Base-by-base conservation (phyloP, 2,888 invertebrate species). In the Oxytorus armatus region DNA sequence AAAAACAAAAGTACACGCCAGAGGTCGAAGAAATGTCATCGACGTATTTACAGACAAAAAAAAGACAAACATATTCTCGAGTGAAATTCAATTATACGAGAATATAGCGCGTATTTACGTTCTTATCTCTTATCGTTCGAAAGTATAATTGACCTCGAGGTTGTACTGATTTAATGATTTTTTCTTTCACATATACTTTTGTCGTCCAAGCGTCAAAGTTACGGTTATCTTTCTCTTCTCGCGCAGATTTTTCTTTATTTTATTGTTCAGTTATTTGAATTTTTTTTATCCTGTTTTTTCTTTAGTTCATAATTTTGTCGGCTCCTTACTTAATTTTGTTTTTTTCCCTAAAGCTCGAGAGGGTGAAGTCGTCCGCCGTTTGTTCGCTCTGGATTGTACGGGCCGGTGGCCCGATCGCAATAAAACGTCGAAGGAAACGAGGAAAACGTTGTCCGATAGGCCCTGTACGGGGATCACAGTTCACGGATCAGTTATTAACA, bases 371-470 rank as follows among this genome's bases (percentile, higher is more conserved):
- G 76, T 83, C 84, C 84, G 73, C 80, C 80, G 82, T 83, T 77
- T 69, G 80, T 73, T 84, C 79, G 77, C 77, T 84, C 83, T 78
- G 77, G 85, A 69, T 79, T 74, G 81, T 75, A 82, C 74, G 80
- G 78, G 66, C 51, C 74, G 70, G 82, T 69, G 18, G 82, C 79
- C 57, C 84, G 80, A 69, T 82, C 80, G 75, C 81, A 86, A 82
- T 84, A 82, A 83, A 75, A 82, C 77, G 82, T 82, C 75, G 84
- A 78, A 77, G 83, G 81, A 83, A 75, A 82, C 77, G 82, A 83
- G 77, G 84, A 78, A 77, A 84, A 82, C 82, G 84, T 77, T 73
- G 85, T 84, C 80, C 83, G 84, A 84, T 83, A 86, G 59, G 82
- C 80, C 82, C 82, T 85, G 79, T 75, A 84, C 78, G 80, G 74